These are phyloP conservation scores for Ptilorrhoa leucosticta DNA, from an alignment of 2,113 vertebrate species.

Conservation along the genomic window DNA sequence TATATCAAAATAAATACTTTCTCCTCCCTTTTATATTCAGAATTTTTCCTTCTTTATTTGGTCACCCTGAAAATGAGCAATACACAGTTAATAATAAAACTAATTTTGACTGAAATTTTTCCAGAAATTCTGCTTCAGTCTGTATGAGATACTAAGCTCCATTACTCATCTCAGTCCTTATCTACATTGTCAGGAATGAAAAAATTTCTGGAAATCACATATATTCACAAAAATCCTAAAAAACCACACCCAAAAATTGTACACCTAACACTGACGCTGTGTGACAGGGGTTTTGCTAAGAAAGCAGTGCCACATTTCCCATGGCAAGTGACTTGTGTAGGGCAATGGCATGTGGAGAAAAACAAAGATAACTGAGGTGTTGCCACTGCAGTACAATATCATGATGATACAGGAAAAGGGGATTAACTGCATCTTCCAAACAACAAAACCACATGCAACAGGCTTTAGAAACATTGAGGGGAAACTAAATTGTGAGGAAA, in stretches of 20 bases:
- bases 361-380: not conserved
- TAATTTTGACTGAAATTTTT: not conserved
- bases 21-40: not conserved
- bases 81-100: not conserved
- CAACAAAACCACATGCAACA: not conserved
- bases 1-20: not conserved
- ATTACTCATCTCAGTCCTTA: not conserved
- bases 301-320: not conserved
- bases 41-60: not conserved
- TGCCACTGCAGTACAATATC: not conserved
- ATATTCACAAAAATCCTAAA: not conserved
- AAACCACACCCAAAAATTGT: fast-evolving
- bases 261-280: not conserved
- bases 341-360: not conserved
- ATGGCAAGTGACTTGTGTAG: not conserved
- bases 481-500: not conserved
- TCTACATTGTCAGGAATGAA: not conserved
- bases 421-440: not conserved
- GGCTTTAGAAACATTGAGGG: not conserved
- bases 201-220: not conserved
- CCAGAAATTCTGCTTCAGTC: not conserved
- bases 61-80: not conserved
- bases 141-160: not conserved
- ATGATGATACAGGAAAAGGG: not conserved
- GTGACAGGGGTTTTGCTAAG: not conserved